Evolutionary conservation across 1,140 invertebrate genomes (phyloP).

Genomic region (Globodera ellingtonae): DNA sequence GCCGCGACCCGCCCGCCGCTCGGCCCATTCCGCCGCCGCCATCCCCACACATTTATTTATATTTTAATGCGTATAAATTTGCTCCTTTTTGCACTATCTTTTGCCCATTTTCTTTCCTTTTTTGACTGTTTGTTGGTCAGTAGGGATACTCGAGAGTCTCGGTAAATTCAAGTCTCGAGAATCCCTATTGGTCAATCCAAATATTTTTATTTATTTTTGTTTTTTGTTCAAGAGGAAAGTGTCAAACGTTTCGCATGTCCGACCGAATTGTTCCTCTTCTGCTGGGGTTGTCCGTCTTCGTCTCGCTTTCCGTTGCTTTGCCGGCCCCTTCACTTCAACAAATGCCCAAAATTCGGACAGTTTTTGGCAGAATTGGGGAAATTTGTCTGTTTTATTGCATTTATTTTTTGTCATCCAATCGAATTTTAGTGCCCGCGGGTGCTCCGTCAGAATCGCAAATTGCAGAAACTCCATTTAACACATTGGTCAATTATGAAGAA

Average conservation of each 20-base stretch:
- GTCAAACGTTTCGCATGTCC: neutral
- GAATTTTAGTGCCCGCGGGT: neutral
- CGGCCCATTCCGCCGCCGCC: neutral
- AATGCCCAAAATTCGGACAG: neutral
- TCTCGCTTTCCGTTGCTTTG: neutral
- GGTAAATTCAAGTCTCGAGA: too few relatives aligned
- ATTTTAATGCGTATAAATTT: neutral
- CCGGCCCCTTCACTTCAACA: neutral
- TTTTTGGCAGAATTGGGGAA: neutral
- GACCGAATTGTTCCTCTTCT: neutral
- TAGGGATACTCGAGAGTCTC: too few relatives aligned
- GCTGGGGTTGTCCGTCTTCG: neutral
- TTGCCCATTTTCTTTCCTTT: neutral
- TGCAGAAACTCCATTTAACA: neutral
- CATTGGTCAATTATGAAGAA: neutral
- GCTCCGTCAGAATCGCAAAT: neutral
- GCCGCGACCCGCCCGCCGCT: neutral
- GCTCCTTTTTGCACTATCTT: neutral
- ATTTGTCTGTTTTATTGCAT: neutral
- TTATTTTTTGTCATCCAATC: neutral
- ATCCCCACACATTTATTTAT: neutral
- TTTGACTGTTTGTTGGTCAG: neutral
- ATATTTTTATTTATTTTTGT: too few relatives aligned
- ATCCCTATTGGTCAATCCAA: too few relatives aligned
- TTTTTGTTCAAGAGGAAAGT: too few relatives aligned